phyloP scores from a whole-genome alignment of 1,140 invertebrate genomes.

The Drosophila ogumai region DNA sequence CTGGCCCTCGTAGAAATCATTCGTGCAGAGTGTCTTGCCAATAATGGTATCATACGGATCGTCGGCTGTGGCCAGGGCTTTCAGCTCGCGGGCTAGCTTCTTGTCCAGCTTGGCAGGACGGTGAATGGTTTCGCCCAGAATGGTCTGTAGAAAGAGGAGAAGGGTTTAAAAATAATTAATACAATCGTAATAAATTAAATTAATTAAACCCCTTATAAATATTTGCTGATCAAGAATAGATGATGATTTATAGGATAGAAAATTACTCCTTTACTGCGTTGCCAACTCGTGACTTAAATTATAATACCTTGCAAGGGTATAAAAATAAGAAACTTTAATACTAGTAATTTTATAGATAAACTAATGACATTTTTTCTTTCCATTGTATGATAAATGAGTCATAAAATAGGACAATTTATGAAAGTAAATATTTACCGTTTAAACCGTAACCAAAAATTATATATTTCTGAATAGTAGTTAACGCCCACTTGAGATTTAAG shows the following conservation, averaged over 20 bases:
- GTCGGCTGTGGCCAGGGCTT: slow-evolving; percentile 89
- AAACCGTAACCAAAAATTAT: background rate
- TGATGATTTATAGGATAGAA: no score
- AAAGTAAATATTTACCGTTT: no score
- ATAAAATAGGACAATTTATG: background rate
- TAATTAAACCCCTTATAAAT: no score
- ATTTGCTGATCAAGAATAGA: no score
- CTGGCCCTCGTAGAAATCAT: slow-evolving; percentile 99
- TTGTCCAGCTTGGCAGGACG: slow-evolving; percentile 93
- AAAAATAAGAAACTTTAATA: no score
- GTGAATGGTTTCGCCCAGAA: slow-evolving; percentile 94
- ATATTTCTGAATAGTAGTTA: background rate
- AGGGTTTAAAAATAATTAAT: background rate
- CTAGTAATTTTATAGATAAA: background rate
- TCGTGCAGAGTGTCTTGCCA: slow-evolving; percentile 97
- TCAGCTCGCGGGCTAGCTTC: slow-evolving; percentile 91
- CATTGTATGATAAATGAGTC: background rate
- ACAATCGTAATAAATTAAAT: no score
- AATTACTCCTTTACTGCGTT: no score
- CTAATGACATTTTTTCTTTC: background rate
- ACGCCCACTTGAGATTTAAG: background rate
- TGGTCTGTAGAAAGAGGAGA: slow-evolving; percentile 87
- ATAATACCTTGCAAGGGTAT: no score
- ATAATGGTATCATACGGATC: slow-evolving; percentile 94
- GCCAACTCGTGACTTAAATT: no score